Evolutionary conservation across 2,113 vertebrate genomes (phyloP).

Genomic region (Aplodontia rufa): DNA sequence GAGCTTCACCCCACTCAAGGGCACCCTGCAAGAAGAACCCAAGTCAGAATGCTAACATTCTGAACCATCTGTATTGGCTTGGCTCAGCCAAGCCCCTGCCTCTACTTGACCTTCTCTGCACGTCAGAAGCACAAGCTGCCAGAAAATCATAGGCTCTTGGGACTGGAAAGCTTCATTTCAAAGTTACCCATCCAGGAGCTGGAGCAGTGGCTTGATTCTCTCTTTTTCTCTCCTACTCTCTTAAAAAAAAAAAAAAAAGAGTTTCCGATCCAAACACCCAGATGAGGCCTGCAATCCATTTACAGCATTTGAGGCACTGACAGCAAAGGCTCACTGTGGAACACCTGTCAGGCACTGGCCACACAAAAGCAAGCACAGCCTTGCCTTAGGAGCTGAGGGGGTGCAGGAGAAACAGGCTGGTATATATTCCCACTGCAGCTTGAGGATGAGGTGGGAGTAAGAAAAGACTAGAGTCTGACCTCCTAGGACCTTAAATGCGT

Average conservation of each 20-base stretch:
- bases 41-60: background rate
- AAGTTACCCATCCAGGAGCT: background rate
- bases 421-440: rapidly evolving
- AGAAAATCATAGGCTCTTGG: background rate
- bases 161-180: background rate
- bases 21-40: conserved; percentile 50
- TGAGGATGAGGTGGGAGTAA: background rate
- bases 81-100: background rate
- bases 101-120: background rate
- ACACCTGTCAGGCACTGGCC: background rate
- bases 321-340: background rate
- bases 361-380: background rate
- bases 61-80: background rate
- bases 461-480: background rate
- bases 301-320: rapidly evolving
- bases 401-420: background rate
- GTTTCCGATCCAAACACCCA: background rate
- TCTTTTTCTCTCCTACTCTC: too few relatives aligned
- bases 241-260: too few relatives aligned
- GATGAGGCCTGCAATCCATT: background rate
- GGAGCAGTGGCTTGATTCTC: too few relatives aligned
- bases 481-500: background rate
- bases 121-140: background rate
- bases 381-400: background rate
- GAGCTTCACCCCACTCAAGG: conserved; percentile 28